Base-by-base conservation (phyloP, 2,888 invertebrate species). In the Slavum lentiscoides region DNA sequence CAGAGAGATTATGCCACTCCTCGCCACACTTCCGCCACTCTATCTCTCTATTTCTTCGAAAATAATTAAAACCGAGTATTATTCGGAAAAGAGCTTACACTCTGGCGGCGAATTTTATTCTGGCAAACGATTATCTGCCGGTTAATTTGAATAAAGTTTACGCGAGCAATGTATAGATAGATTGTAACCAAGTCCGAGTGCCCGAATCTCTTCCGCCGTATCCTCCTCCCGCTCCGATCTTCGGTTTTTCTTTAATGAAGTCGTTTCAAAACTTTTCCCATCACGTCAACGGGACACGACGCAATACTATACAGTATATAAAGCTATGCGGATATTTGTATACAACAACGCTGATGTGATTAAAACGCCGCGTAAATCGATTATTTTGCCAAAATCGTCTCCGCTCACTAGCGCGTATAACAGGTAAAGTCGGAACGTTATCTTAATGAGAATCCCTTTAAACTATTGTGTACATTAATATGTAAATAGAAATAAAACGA, bases 231-330 rank as follows among this genome's bases (percentile, higher is more conserved):
- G 13, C 1, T 11, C 21, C 30, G 39, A 55, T 39, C 21, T 17
- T 39, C 23, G 53, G 53, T 62, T 49, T 66, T 74, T 64, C 70
- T 77, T 77, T 77, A 77, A 77, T 70, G 77, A 77, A 77, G 77
- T 77, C 77, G 23, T 70, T 77, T 77, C 53, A 70, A 77, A 77
- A 77, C 69, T 77, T 77, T 77, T 77, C 55, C 77, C 70, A 70
- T 77, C 77, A 70, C 77, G 70, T 77, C 70, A 64, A 70, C 69
- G 70, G 49, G 13, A 49, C 4, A 49, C n/a, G 69, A 30, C 30
- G 43, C 7, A 6, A 43, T 43, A 43, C 43, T 61, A 61, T 55
- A 23, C 21, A 30, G 9, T 30, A 70, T 43, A 43, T 39, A 39
- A 3, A 39, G 39, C 39, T 39, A 43, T 6, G 43, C 9, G 43